Evolutionary conservation across 2,888 invertebrate species (phyloP).

Genomic region (Branchellion lobata): DNA sequence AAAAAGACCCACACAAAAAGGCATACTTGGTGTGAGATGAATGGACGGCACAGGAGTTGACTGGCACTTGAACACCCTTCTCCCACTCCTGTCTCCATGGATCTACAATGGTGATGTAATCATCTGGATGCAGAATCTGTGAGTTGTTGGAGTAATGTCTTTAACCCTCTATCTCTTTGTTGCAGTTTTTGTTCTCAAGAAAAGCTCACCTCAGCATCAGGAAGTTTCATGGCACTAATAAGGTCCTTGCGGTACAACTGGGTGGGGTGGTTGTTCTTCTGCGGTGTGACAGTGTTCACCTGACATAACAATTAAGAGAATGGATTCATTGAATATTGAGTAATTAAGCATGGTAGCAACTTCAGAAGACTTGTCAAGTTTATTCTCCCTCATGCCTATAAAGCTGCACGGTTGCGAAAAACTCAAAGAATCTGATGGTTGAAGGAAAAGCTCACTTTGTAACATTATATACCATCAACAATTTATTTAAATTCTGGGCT

Average conservation of each 20-base stretch:
- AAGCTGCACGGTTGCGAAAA: too few relatives aligned
- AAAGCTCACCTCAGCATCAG: constrained; percentile 78
- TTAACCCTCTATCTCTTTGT: background rate
- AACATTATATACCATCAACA: too few relatives aligned
- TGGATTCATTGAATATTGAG: too few relatives aligned
- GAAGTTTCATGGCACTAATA: constrained; percentile 97
- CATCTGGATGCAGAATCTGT: constrained; percentile 75
- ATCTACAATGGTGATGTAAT: constrained; percentile 91
- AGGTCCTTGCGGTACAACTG: constrained; percentile 86
- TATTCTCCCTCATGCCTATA: too few relatives aligned
- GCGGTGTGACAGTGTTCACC: too few relatives aligned
- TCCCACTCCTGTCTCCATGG: constrained; percentile 99
- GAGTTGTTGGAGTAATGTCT: too few relatives aligned
- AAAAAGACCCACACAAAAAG: background rate
- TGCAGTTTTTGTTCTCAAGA: background rate
- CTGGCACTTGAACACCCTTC: constrained; percentile 80
- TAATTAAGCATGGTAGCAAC: too few relatives aligned
- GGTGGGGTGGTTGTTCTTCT: background rate
- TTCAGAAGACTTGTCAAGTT: too few relatives aligned
- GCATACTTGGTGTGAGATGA: constrained; percentile 18
- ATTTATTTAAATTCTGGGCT: too few relatives aligned
- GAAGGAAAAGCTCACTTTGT: too few relatives aligned
- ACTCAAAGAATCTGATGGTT: too few relatives aligned
- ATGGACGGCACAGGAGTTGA: constrained; percentile 53
- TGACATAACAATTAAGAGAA: too few relatives aligned